Evolutionary conservation across 2,888 invertebrate genomes (phyloP), one percentile per base, ranked within the genome.

Genomic region (Trichopoda pennipes): DNA sequence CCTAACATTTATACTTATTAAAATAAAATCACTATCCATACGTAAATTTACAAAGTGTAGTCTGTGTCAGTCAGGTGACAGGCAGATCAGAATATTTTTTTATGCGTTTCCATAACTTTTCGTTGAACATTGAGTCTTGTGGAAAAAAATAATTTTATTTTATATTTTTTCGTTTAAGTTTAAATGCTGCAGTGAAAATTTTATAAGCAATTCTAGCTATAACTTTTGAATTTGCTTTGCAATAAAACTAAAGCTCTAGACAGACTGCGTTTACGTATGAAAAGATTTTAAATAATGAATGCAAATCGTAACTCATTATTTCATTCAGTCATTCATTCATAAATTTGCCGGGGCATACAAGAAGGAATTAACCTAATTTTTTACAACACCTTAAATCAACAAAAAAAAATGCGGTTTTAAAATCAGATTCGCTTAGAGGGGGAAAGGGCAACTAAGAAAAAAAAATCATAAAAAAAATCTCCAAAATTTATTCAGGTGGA

Each of bases 401-500:
- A 49, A 19, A 0, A 61, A 56, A 58, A 69, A 3, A 56, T 23
- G n/a, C 3, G 56, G 28, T 35, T 23, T 47, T 61, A 53, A 63
- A 70, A 55, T 51, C 58, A 68, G 63, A 35, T 38, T 51, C 21
- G 49, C 49, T 58, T 21, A 10, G 6, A 53, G 49, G 1, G 7
- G 23, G 1, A n/a, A 38, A 38, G 10, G 10, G 61, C 9, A 49
- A 49, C 6, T 49, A 17, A 49, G 7, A 28, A 28, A 4, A 28
- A 28, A 28, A 3, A 28, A 28, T n/a, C n/a, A n/a, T n/a, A 28
- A 28, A 28, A 28, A 38, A 82, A 83, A 68, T 60, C 14, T 51
- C 60, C 56, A 75, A 78, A 86, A 85, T 87, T n/a, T 89, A 87
- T 88, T 89, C 89, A 89, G 86, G 89, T 87, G 86, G 88, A 90